phyloP scores from a whole-genome alignment of 2,113 vertebrate genomes.

The Leptobrachium leishanense region DNA sequence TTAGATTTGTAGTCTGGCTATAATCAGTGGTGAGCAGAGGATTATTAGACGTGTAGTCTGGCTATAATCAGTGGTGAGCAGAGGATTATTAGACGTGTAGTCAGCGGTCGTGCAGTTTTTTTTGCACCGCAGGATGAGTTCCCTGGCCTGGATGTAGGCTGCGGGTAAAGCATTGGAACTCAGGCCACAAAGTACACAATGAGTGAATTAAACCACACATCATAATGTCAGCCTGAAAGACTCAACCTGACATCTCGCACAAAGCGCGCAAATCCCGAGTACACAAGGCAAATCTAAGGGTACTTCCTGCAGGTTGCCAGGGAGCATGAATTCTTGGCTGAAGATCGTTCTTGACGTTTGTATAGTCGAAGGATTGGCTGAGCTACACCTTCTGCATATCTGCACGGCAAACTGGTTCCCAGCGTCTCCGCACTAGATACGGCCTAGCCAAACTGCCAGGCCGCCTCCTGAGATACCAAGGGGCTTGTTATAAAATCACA shows the following conservation, averaged over 20 bases:
- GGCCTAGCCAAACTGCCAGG: no score
- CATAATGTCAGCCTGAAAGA: neutral
- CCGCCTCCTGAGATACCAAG: no score
- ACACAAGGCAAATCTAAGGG: conserved; percentile 31
- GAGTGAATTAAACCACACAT: neutral
- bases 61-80: no score
- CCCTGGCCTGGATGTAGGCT: no score
- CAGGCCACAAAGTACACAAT: neutral
- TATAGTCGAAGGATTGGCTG: neutral
- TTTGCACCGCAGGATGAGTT: no score
- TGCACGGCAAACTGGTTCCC: conserved; percentile 5
- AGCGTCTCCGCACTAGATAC: neutral
- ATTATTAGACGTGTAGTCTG: no score
- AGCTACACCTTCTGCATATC: no score
- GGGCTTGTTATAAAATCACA: no score
- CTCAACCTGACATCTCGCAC: conserved; percentile 1
- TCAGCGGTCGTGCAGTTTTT: no score
- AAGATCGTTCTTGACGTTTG: conserved; percentile 31
- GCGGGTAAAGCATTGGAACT: neutral
- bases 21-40: no score
- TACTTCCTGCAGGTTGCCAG: conserved; percentile 34
- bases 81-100: no score
- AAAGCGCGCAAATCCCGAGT: conserved; percentile 30
- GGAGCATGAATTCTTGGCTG: conserved; percentile 21
- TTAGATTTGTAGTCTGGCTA: no score